Base-by-base conservation (phyloP, 2,113 vertebrate genomes). In the Antechinus flavipes region DNA sequence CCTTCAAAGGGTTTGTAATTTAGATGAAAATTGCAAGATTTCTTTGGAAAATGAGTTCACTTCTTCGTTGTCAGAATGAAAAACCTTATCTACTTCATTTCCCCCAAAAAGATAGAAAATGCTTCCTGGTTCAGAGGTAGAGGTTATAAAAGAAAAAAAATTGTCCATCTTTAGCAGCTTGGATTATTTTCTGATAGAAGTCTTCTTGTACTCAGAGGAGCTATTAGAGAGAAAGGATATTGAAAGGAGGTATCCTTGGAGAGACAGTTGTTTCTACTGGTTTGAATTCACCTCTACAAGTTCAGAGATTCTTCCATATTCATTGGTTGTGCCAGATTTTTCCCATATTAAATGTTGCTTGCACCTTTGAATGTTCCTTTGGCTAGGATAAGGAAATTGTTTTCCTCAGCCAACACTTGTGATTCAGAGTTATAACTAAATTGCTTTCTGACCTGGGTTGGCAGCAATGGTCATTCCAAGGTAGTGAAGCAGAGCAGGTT, bases 61-160 rank as follows among this genome's bases (percentile, higher is more conserved):
- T 97, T 96, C 93, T 96, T 84, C 90, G 53, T 94, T 96, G 97
- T 94, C 91, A 96, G 92, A 97, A 97, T 95, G 46, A 96, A 97
- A 94, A 97, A 93, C 93, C 76, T 90, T 1, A 47, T 49, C 46
- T 55, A 91, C 91, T 50, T 90, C 42, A 93, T 95, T 97, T 97
- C 94, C 97, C 54, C 49, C 93, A 91, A 89, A 7, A 35, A 95
- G 53, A 50, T 93, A 84, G 49, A 1, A 90, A 61, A n/a, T 55
- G n/a, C 50, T 24, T 95, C 95, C n/a, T 94, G 91, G 46, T 54
- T 91, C 46, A 91, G 26, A 47, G n/a, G 58, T 27, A 42, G 68
- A 84, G n/a, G 68, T 42, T 84, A 84, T 22, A 23, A 23, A 42
- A 22, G 16, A 84, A 84, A 84, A 56, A 8, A 22, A 42, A 49